phyloP scores from a whole-genome alignment of 2,113 vertebrate genomes.

The Brachyistius frenatus region DNA sequence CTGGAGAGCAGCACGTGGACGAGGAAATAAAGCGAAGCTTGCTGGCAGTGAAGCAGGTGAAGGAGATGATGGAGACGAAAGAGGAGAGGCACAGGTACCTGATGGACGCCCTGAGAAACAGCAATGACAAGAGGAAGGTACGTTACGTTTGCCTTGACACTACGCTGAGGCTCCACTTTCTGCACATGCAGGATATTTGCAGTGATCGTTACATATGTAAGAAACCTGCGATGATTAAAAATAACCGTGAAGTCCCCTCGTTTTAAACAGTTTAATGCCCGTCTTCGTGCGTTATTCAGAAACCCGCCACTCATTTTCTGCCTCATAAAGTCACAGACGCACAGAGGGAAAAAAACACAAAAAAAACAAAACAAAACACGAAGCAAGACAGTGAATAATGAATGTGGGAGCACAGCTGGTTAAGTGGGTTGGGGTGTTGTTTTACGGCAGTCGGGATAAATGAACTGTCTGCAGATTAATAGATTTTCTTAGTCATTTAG shows the following conservation, averaged over 20 bases:
- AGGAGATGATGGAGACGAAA: conserved; percentile 86
- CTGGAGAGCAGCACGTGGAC: conserved; percentile 79
- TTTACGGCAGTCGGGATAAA: conserved; percentile 52
- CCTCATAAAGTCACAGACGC: conserved; percentile 34
- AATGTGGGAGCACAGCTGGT: conserved; percentile 37
- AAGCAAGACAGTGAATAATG: conserved; percentile 56
- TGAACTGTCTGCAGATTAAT: conserved; percentile 47
- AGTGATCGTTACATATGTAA: too few species aligned
- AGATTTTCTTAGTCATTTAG: conserved; percentile 14
- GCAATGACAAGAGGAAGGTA: conserved; percentile 88
- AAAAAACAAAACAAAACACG: conserved; percentile 20
- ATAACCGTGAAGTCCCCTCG: too few species aligned
- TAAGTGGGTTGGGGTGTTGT: conserved; percentile 27
- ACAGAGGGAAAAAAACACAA: too few species aligned
- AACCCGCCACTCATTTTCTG: conserved; percentile 37
- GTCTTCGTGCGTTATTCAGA: conserved; percentile 31
- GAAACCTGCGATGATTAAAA: too few species aligned
- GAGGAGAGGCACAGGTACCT: conserved; percentile 85
- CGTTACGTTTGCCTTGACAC: not conserved
- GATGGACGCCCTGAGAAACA: conserved; percentile 87
- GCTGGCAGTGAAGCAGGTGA: conserved; percentile 88
- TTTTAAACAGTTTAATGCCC: not conserved
- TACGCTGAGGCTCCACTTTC: not conserved
- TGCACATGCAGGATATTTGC: too few species aligned
- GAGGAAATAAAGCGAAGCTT: conserved; percentile 88